Evolutionary conservation across 2,113 vertebrate genomes (phyloP).

Genomic region (Trogon surrucura): DNA sequence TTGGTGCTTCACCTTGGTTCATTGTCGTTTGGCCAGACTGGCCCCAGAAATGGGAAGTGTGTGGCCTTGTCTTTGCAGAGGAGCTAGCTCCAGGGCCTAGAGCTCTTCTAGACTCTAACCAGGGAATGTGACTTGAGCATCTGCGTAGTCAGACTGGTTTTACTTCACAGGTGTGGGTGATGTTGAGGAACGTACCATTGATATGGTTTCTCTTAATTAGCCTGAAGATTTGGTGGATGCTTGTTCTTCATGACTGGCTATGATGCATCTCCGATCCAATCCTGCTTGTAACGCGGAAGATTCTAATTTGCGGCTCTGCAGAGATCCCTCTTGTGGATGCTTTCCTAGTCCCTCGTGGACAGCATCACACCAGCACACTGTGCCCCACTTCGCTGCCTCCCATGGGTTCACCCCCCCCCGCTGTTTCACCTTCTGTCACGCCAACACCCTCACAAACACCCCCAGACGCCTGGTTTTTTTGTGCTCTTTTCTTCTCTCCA

Average conservation of each 20-base stretch:
- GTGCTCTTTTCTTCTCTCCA: not conserved
- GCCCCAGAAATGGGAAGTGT: not conserved
- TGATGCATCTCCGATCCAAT: not conserved
- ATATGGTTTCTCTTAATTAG: not conserved
- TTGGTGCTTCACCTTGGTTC: not conserved
- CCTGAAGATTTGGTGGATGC: not conserved
- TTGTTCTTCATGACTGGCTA: not conserved
- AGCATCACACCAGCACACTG: not conserved
- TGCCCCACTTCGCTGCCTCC: not conserved
- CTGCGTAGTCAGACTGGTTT: not conserved
- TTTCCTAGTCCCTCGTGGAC: fast-evolving
- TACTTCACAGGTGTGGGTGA: not conserved
- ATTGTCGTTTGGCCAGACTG: not conserved
- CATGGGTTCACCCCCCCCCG: not conserved
- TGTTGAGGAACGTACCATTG: not conserved
- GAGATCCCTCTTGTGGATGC: not conserved
- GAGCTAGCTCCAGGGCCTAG: not conserved
- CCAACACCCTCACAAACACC: not conserved
- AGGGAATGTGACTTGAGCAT: not conserved
- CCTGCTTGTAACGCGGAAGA: not conserved
- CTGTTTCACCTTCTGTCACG: not conserved
- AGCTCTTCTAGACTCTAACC: not conserved
- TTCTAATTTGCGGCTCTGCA: not conserved
- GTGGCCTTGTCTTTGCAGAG: not conserved
- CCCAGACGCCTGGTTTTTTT: not conserved